Conservation (phyloP, 2,797 vertebrate species). For the Helostoma temminkii region DNA sequence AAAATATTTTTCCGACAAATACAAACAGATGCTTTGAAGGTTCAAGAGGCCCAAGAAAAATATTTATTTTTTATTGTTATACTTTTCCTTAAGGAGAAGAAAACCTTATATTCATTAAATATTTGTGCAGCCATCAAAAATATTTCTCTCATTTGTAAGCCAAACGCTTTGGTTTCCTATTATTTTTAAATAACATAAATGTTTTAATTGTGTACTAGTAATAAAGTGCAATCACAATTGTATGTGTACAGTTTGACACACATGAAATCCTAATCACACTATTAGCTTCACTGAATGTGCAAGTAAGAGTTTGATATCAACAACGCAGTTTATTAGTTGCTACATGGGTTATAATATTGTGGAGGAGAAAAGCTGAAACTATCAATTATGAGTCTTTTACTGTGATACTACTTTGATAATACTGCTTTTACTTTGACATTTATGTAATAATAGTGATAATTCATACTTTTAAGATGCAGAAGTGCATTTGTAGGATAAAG, state of each 20-base stretch:
- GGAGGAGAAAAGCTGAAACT: too few relatives aligned
- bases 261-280: not conserved
- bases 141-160: not conserved
- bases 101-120: not conserved
- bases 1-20: conserved; percentile 8
- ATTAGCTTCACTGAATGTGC: not conserved
- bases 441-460: too few relatives aligned
- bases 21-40: conserved; percentile 5
- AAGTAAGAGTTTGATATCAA: not conserved
- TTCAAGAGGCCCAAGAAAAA: conserved; percentile 14
- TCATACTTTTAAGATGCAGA: too few relatives aligned
- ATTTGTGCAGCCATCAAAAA: not conserved
- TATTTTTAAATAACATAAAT: too few relatives aligned
- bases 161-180: too few relatives aligned
- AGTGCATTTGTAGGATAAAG: too few relatives aligned
- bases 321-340: not conserved
- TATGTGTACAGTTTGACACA: not conserved
- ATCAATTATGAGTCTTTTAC: too few relatives aligned
- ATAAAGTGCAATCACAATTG: too few relatives aligned
- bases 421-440: too few relatives aligned
- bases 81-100: not conserved
- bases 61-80: not conserved
- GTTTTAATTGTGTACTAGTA: too few relatives aligned
- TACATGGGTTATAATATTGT: too few relatives aligned
- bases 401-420: too few relatives aligned